Base-by-base conservation (phyloP, 2,113 vertebrate genomes). In the Glareola pratincola region DNA sequence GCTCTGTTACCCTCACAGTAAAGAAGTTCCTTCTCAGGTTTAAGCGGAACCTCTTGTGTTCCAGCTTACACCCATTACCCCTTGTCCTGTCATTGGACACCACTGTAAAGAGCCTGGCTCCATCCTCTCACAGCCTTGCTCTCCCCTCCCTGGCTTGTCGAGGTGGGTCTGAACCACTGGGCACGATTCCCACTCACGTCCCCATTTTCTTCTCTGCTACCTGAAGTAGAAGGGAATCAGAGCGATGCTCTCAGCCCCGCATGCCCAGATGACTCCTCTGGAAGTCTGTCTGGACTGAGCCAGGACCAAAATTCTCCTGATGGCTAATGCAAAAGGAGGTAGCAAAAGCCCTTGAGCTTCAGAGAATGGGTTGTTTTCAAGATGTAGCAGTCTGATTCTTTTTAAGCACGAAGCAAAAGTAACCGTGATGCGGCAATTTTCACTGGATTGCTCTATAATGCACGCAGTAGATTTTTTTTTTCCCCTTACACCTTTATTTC, bases 401-500 rank as follows among this genome's bases (percentile, higher is more conserved):
- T 96, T 73, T 64, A 69, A 92, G 82, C 85, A 63, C 1, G 6
- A 90, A 85, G 80, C 64, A 78, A 59, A 94, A 92, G 45, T 85
- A 88, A 81, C 72, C 0, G 0, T 36, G 95, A 92, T 94, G 91
- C 87, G 87, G 88, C 93, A 94, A 36, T 97, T 97, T 97, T 86
- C 41, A 23, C 92, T 64, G 72, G 90, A 95, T 96, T 91, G 80
- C 32, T 8, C 90, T 92, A 22, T 79, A 80, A 91, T 64, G 79
- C 10, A 80, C 48, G 0, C 91, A 79, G 62, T 6, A 6, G 66
- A 54, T 8, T 39, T 91, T 96, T 96, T 95, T 95, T 39, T 48
- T 85, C 92, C 88, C 22, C 22, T 8, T 85, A 75, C 60, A 94
- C 67, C 83, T 94, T 63, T 83, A 92, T 96, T 98, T 96, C 30